Evolutionary conservation across 2,888 invertebrate genomes (phyloP), one percentile per base, ranked within the genome.

Genomic region (Drosophila nr. fundita): DNA sequence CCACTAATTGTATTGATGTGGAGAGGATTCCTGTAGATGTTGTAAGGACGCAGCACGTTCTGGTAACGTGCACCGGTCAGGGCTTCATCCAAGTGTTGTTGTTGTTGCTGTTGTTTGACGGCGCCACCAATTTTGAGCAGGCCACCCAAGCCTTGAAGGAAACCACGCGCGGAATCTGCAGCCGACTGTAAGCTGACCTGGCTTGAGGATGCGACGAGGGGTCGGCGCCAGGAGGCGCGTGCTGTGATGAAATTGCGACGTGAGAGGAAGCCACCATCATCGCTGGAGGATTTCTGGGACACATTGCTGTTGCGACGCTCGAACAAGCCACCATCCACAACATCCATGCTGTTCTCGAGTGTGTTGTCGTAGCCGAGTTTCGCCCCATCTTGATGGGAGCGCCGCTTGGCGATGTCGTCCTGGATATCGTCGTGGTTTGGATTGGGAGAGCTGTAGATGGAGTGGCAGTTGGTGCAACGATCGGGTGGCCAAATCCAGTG

Each of bases 251-350:
- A 93, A 61, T 88, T 92, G 8, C 94, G 93, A 52, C 94, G 94
- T 62, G 96, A 96, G 67, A 97, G 94, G 93, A 97, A 97, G 40
- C 97, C 97, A 67, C 97, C 97, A 93, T 97, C 97, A 93, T 97
- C 97, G 91, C 96, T 97, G 80, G 95, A 95, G 70, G 95, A 95
- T 42, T 91, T 91, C 69, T 93, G 92, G 29, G 95, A 94, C 82
- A 95, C 95, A 62, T 94, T 94, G 91, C 94, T 95, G 90, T 94
- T 94, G 83, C 94, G 94, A 57, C 94, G 93, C 80, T 83, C 87
- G 54, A 81, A 83, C 4, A 80, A 58, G 1, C 53, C 60, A 0
- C 83, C 86, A 13, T 91, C 90, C 18, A 90, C 80, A 50, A 86
- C 88, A 42, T 91, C 91, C 15, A 78, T 63, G 48, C 54, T 61